Conservation (phyloP, 1,140 invertebrate genomes). For the Gonatopus flavifemur region DNA sequence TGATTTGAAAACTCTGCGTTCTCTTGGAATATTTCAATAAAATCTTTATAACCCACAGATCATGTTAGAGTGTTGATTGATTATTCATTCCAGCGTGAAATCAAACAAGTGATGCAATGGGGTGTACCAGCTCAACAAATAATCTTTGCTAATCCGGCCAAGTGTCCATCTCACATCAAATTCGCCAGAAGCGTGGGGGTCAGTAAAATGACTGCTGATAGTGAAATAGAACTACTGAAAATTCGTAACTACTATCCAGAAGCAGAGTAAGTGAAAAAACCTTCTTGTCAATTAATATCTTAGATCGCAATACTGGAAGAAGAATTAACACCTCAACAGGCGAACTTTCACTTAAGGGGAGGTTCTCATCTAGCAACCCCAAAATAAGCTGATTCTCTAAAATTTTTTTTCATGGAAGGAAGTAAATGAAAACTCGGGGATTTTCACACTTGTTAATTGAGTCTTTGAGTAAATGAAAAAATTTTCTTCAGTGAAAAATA, state of each 20-base stretch:
- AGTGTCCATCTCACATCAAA: constrained; percentile 83
- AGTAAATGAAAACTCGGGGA: too few relatives aligned
- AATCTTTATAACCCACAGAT: too few relatives aligned
- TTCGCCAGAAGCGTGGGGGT: constrained; percentile 79
- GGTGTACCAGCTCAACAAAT: constrained; percentile 72
- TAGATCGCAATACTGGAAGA: not conserved
- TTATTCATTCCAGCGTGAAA: constrained; percentile 64
- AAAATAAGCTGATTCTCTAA: not conserved
- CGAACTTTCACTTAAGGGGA: constrained; percentile 1
- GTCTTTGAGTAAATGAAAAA: too few relatives aligned
- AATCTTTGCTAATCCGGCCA: constrained; percentile 97
- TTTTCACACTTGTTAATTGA: too few relatives aligned
- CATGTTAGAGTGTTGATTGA: too few relatives aligned
- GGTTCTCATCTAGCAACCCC: not conserved
- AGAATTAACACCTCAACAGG: not conserved
- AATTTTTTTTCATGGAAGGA: not conserved
- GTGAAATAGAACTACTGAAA: constrained; percentile 89
- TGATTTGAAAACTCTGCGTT: too few relatives aligned
- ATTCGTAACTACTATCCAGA: constrained; percentile 79
- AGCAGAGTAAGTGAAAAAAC: constrained; percentile 71
- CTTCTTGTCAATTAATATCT: not conserved
- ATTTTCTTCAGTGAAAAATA: too few relatives aligned
- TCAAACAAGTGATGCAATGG: constrained; percentile 64
- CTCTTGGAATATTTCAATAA: too few relatives aligned
- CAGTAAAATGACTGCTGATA: constrained; percentile 90